These are phyloP conservation scores for Stenchaetothrips biformis DNA, from an alignment of 2,888 invertebrate genomes.

Conservation along the genomic window DNA sequence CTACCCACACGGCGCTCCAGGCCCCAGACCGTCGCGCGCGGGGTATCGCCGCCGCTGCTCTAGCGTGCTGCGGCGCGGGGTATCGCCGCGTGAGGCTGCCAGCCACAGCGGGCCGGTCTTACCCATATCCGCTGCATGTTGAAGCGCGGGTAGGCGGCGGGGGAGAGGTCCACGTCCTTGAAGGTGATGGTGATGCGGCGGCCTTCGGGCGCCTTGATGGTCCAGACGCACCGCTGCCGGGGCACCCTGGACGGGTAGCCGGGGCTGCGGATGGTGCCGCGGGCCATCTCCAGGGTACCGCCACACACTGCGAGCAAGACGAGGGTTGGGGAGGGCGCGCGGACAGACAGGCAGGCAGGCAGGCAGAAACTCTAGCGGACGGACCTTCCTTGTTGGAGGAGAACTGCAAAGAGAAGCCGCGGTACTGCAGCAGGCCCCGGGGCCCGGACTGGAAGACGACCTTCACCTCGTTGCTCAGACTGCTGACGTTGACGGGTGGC, in stretches of 20 bases:
- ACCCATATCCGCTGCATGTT: background rate
- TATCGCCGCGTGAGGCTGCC: too few relatives aligned
- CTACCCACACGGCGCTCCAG: too few relatives aligned
- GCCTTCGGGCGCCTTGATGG: slow-evolving; percentile 60
- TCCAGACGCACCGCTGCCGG: slow-evolving; percentile 60
- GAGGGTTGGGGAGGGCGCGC: background rate
- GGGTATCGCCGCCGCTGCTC: too few relatives aligned
- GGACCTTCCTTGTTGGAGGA: slow-evolving; percentile 40
- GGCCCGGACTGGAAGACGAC: background rate
- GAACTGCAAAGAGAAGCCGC: slow-evolving; percentile 60
- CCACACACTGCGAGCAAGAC: slow-evolving; percentile 57
- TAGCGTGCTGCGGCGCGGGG: too few relatives aligned
- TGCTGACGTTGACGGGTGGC: background rate
- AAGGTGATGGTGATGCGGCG: slow-evolving; percentile 60
- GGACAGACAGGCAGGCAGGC: background rate
- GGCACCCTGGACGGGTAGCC: slow-evolving; percentile 60
- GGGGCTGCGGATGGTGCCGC: slow-evolving; percentile 65
- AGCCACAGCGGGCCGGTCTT: background rate
- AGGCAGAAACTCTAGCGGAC: background rate
- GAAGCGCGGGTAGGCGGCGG: background rate
- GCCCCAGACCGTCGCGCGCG: too few relatives aligned
- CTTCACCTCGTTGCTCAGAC: background rate
- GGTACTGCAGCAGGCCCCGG: slow-evolving; percentile 38
- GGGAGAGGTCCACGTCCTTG: slow-evolving; percentile 54
- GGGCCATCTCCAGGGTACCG: slow-evolving; percentile 54